These are phyloP conservation scores for Bursaphelenchus okinawaensis DNA, from an alignment of 2,888 invertebrate genomes.

Conservation along the genomic window DNA sequence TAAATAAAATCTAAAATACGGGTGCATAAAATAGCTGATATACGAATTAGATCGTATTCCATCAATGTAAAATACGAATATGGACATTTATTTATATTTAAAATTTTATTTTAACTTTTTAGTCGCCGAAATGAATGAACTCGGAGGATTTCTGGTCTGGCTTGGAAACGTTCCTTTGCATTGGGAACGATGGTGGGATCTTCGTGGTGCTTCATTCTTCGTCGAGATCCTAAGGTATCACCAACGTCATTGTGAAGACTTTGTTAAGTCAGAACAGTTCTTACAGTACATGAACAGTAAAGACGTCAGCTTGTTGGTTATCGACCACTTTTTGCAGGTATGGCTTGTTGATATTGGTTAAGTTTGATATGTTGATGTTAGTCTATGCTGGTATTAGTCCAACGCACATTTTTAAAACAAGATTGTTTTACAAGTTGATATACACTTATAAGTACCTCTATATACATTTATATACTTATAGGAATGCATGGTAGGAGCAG, in stretches of 20 bases:
- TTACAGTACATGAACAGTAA: slow-evolving; percentile 23
- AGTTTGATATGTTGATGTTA: too few species aligned
- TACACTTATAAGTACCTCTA: not conserved
- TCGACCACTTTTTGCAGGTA: slow-evolving; percentile 53
- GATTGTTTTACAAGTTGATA: too few species aligned
- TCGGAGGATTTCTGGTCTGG: slow-evolving; percentile 39
- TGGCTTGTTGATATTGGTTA: too few species aligned
- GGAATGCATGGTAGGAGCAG: slow-evolving; percentile 48
- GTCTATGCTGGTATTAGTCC: too few species aligned
- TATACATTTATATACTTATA: slow-evolving; percentile 18
- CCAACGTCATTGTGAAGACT: slow-evolving; percentile 37
- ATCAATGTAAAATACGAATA: too few species aligned
- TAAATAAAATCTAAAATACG: too few species aligned
- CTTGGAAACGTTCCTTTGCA: slow-evolving; percentile 39
- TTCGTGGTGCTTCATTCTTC: slow-evolving; percentile 40
- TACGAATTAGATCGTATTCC: too few species aligned
- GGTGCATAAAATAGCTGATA: too few species aligned
- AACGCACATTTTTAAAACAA: too few species aligned
- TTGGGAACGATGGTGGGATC: slow-evolving; percentile 39
- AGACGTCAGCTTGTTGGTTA: slow-evolving; percentile 38
- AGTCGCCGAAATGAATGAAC: slow-evolving; percentile 22
- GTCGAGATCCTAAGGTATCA: slow-evolving; percentile 43
- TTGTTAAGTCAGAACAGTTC: slow-evolving; percentile 35
- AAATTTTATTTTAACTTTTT: not conserved
- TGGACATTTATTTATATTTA: not conserved